Evolutionary conservation across 2,113 vertebrate species (phyloP).

Genomic region (Otus sunia): DNA sequence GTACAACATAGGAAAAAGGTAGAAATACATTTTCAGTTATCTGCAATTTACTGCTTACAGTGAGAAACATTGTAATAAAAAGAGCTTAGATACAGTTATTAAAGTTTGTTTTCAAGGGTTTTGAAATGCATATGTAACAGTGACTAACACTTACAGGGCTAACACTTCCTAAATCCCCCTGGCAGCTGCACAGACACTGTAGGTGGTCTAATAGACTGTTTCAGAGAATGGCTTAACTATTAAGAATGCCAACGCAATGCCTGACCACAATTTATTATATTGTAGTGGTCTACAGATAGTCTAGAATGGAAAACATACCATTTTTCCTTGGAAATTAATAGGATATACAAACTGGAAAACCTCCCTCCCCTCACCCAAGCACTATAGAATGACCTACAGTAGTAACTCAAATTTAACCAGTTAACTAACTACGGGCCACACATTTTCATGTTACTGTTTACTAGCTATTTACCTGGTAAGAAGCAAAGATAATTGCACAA

Average conservation of each 20-base stretch:
- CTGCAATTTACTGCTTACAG: neutral
- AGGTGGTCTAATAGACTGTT: conserved; percentile 73
- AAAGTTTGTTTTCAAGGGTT: neutral
- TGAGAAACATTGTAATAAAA: neutral
- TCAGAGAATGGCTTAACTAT: neutral
- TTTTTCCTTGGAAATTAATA: neutral
- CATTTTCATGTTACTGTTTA: neutral
- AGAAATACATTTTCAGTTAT: neutral
- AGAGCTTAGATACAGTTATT: neutral
- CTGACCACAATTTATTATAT: neutral
- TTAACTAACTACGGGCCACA: neutral
- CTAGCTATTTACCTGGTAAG: neutral
- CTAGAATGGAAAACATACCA: neutral
- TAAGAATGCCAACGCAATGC: neutral
- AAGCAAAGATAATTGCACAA: neutral
- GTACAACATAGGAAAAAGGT: neutral
- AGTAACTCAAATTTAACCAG: neutral
- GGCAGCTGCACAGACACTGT: conserved; percentile 49
- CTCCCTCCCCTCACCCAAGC: neutral
- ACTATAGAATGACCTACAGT: neutral
- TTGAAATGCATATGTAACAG: neutral
- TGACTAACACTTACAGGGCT: neutral
- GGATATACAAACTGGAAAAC: neutral
- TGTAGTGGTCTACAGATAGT: neutral
- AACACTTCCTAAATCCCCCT: conserved; percentile 10